Evolutionary conservation across 2,113 vertebrate genomes (phyloP).

Genomic region (Sigmodon hispidus): DNA sequence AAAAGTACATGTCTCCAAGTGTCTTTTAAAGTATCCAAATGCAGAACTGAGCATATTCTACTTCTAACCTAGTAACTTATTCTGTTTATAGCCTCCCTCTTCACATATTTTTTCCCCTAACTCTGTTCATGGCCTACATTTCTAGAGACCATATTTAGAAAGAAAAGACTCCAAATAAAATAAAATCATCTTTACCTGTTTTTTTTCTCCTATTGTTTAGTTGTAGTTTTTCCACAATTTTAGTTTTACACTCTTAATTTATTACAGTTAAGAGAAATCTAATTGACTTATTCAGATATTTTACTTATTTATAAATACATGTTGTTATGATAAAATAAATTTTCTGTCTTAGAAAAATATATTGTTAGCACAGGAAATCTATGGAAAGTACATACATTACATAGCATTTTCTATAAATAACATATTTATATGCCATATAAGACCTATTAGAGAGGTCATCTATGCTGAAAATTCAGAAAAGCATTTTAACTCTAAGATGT

Average conservation of each 20-base stretch:
- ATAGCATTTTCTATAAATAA: slow-evolving; percentile 13
- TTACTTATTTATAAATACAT: neutral
- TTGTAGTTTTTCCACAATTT: neutral
- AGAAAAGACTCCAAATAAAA: slow-evolving; percentile 13
- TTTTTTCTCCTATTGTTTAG: neutral
- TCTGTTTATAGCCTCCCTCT: neutral
- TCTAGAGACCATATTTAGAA: neutral
- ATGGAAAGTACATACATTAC: neutral
- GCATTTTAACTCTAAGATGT: neutral
- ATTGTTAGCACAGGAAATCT: slow-evolving; percentile 1
- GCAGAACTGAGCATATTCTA: neutral
- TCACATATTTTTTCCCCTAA: neutral
- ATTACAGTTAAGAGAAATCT: slow-evolving; percentile 3
- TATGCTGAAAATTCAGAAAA: neutral
- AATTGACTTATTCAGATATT: slow-evolving; percentile 25
- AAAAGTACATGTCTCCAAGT: slow-evolving; percentile 16
- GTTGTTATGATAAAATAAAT: slow-evolving; percentile 1
- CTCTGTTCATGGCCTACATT: neutral
- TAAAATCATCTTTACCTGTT: neutral
- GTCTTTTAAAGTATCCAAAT: neutral
- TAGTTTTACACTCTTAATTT: neutral
- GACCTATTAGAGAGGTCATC: neutral
- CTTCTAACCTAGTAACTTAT: neutral
- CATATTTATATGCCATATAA: neutral
- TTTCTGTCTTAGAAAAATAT: slow-evolving; percentile 39